These are phyloP conservation scores for Astyanax mexicanus DNA, from an alignment of 2,797 vertebrate genomes.

Conservation along the genomic window DNA sequence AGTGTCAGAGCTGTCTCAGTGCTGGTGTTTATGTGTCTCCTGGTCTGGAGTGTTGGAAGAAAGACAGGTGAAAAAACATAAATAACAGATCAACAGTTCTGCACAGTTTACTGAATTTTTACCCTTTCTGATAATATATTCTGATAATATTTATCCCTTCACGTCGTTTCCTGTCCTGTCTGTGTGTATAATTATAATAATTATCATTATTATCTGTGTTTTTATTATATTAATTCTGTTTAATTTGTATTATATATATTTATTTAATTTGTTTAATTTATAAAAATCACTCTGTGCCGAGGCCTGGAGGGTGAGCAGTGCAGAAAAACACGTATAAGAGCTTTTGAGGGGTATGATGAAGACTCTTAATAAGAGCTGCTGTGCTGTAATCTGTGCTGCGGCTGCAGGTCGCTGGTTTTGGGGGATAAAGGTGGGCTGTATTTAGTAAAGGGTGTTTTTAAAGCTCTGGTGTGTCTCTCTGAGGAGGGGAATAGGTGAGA, in stretches of 20 bases:
- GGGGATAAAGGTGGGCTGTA: constrained; percentile 9
- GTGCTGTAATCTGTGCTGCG: constrained; percentile 19
- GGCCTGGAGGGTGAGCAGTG: neutral
- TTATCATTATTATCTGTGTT: neutral
- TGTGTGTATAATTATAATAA: neutral
- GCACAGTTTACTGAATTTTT: neutral
- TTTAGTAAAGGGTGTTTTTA: constrained; percentile 34
- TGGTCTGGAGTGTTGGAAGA: neutral
- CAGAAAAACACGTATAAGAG: neutral
- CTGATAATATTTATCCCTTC: neutral
- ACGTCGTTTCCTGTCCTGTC: neutral
- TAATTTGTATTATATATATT: too few species aligned
- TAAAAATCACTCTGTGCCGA: neutral
- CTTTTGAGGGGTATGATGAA: neutral
- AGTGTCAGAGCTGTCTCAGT: neutral
- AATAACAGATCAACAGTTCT: neutral
- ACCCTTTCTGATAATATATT: neutral
- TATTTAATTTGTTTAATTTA: too few species aligned
- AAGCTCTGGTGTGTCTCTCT: constrained; percentile 43
- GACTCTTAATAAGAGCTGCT: neutral
- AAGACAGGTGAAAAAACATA: neutral
- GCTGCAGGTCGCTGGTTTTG: constrained; percentile 13
- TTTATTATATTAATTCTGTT: too few species aligned
- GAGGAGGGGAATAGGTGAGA: constrained; percentile 48
- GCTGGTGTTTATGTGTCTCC: neutral